Percentiles rank a stretch among this genome's conserved stretches.
phyloP scores from a whole-genome alignment of 53 echinoderm and acorn worm genomes.

The Holothuria scabra region DNA sequence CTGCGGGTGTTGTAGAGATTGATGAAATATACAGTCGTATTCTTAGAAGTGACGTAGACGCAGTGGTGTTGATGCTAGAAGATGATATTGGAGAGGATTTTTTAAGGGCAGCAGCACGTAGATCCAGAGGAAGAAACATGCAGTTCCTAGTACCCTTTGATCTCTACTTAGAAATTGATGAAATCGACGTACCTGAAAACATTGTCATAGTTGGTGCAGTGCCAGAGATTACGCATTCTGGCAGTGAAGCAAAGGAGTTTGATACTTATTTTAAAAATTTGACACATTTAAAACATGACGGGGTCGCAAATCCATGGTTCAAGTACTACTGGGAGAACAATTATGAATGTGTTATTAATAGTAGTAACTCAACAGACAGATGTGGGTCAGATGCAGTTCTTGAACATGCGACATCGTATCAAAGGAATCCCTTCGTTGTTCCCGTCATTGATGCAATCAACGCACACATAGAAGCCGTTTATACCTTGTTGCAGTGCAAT shows the following conservation, averaged over 20 bases:
- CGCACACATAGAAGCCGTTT: constrained; percentile 22
- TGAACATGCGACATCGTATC: constrained; percentile 41
- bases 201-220: not conserved
- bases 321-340: constrained; percentile 63
- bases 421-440: constrained; percentile 55
- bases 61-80: constrained; percentile 6
- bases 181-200: no score
- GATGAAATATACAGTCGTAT: not conserved
- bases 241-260: constrained; percentile 42
- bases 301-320: constrained; percentile 77
- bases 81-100: not conserved
- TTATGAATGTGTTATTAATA: constrained; percentile 54
- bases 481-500: constrained; percentile 2
- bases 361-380: not conserved
- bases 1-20: not conserved
- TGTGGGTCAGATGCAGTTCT: not conserved
- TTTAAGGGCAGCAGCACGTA: not conserved
- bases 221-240: not conserved
- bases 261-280: constrained; percentile 66
- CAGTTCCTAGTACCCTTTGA: no score
- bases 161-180: no score
- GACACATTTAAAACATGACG: constrained; percentile 44
- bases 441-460: constrained; percentile 55
- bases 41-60: not conserved
- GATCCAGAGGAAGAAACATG: no score